phyloP scores from a whole-genome alignment of 2,113 vertebrate species.

The Eptesicus fuscus region DNA sequence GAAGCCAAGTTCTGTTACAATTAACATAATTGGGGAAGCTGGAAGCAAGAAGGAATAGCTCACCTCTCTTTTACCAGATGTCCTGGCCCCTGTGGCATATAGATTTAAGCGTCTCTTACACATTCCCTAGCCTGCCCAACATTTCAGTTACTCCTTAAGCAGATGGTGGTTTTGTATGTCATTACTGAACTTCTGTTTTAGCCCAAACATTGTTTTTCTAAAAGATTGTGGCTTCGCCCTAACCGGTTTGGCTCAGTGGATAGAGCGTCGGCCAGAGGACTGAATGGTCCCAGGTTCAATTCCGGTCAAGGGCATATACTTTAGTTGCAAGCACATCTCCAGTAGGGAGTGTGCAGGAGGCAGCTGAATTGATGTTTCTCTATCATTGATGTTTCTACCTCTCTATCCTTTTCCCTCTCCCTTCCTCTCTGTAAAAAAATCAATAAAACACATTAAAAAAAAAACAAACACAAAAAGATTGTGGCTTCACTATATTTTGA shows the following conservation, averaged over 20 bases:
- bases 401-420: too few relatives aligned
- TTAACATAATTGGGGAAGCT: conserved; percentile 62
- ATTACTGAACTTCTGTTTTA: neutral
- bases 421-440: too few relatives aligned
- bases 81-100: neutral
- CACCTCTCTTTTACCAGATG: conserved; percentile 44
- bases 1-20: conserved; percentile 59
- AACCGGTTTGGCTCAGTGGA: too few relatives aligned
- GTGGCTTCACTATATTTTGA: neutral
- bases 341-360: too few relatives aligned
- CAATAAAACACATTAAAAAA: too few relatives aligned
- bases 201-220: neutral
- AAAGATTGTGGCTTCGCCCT: neutral
- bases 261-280: too few relatives aligned
- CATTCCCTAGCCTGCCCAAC: neutral
- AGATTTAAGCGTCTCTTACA: conserved; percentile 20
- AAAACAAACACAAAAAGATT: neutral
- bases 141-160: conserved; percentile 24
- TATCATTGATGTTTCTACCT: too few relatives aligned
- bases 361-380: too few relatives aligned
- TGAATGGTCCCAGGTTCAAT: too few relatives aligned
- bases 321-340: too few relatives aligned
- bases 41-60: conserved; percentile 13
- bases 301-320: too few relatives aligned
- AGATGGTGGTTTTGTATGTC: neutral